Evolutionary conservation across 2,797 vertebrate genomes (phyloP), one percentile per base, ranked within the genome.

Genomic region (Trematocara caparti): DNA sequence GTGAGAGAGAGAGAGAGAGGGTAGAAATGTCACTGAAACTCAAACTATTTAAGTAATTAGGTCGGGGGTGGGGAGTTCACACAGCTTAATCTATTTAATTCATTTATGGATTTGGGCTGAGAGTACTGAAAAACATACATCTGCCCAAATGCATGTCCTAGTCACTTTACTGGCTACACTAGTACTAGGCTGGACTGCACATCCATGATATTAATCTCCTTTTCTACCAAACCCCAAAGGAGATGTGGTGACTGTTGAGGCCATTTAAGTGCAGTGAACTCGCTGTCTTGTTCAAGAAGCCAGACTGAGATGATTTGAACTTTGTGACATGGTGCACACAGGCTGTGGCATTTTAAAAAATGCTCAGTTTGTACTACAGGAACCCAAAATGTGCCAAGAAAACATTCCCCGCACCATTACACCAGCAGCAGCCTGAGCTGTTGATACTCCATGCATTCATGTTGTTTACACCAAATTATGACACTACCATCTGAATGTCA

Each of bases 391-490:
- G 14, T 55, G 51, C 19, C 49, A 50, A 1, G 3, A 50, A 50
- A 51, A 13, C 6, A 53, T 53, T 32, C 30, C 8, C 15, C 1
- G 1, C 27, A 59, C 10, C 57, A 62, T 36, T 62, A 19, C 10
- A 7, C 57, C 32, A 34, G 10, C 9, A n/a, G 0, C 55, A 36
- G 4, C 32, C 34, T 64, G 59, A 64, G 36, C 36, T 1, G 36
- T 15, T 14, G 6, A 64, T 51, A 4, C 51, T n/a, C 59, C 21
- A 19, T 49, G 10, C 19, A 32, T 59, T 62, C 38, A 73, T 90
- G 36, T 71, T 86, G 4, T 85, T 87, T 59, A 80, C n/a, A 6
- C 14, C 66, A 79, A 84, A 89, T 86, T 89, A 47, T 81, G 50
- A 88, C 51, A 4, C 36, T 4, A 2, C 3, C 4, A 45, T 51